Conservation (phyloP, 2,888 invertebrate genomes). For the Saturnia pavonia region DNA sequence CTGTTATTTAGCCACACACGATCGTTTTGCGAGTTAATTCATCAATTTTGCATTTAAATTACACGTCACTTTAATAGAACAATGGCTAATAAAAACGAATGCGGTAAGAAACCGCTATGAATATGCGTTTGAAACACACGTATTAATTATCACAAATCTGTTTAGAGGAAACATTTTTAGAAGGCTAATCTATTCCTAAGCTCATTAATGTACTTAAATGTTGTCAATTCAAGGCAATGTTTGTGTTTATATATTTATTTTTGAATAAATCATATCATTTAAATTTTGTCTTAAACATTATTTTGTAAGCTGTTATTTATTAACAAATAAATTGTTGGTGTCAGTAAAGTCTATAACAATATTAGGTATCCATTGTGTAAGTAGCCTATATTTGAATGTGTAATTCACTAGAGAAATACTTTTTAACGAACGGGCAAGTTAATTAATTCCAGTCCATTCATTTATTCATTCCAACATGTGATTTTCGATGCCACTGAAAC, state of each 20-base stretch:
- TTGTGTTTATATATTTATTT: background rate
- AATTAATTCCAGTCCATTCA: too few relatives aligned
- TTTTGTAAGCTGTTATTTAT: too few relatives aligned
- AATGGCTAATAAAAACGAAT: slow-evolving; percentile 52
- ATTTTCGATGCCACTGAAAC: too few relatives aligned
- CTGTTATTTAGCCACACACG: slow-evolving; percentile 29
- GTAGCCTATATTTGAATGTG: background rate
- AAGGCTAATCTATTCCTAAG: background rate
- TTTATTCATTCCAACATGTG: too few relatives aligned
- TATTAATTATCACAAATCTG: slow-evolving; percentile 26
- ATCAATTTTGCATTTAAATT: slow-evolving; percentile 50
- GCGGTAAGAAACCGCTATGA: slow-evolving; percentile 42
- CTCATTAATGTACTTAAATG: background rate
- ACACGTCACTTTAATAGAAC: slow-evolving; percentile 52
- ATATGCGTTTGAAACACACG: slow-evolving; percentile 41
- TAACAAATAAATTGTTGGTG: too few relatives aligned
- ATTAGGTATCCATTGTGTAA: too few relatives aligned
- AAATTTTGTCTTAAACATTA: too few relatives aligned
- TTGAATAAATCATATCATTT: too few relatives aligned
- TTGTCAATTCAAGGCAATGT: background rate
- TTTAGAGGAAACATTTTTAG: slow-evolving; percentile 23
- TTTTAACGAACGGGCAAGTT: too few relatives aligned
- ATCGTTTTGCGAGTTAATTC: slow-evolving; percentile 38
- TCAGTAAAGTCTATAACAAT: too few relatives aligned
- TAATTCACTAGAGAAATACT: background rate